Conservation (phyloP, 1,140 invertebrate genomes). For the Lepeophtheirus salmonis region DNA sequence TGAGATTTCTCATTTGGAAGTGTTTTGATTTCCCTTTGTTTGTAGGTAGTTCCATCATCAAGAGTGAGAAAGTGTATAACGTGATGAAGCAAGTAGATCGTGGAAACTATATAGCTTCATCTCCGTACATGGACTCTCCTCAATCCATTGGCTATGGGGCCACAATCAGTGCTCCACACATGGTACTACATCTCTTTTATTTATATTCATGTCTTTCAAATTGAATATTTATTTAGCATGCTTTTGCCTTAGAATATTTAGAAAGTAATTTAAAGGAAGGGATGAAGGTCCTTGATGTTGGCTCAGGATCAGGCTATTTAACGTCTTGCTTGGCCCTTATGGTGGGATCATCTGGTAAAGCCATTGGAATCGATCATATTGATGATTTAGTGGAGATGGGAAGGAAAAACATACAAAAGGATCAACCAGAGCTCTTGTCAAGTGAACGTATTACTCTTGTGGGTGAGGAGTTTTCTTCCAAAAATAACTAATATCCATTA, state of each 20-base stretch:
- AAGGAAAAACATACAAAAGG: conserved; percentile 51
- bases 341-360: conserved; percentile 50
- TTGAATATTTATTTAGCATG: conserved; percentile 42
- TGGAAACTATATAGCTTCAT: no score
- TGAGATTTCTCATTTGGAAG: no score
- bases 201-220: background rate
- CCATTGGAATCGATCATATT: conserved; percentile 83
- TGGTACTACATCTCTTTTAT: conserved; percentile 47
- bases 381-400: conserved; percentile 56
- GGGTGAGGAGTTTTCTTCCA: no score
- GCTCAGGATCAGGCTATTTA: conserved; percentile 84
- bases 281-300: conserved; percentile 69
- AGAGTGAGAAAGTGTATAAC: no score
- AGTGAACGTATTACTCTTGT: conserved; percentile 45
- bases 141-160: no score
- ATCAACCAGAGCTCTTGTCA: conserved; percentile 44
- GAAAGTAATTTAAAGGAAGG: conserved; percentile 60
- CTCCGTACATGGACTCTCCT: no score
- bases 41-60: no score
- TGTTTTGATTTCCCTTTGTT: no score
- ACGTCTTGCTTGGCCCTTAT: conserved; percentile 84
- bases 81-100: no score
- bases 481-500: no score
- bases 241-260: conserved; percentile 73
- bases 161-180: conserved; percentile 93